Percentiles rank a stretch among this genome's conserved stretches.
phyloP scores from a whole-genome alignment of 2,888 invertebrate genomes.

The Tenthredo livida region DNA sequence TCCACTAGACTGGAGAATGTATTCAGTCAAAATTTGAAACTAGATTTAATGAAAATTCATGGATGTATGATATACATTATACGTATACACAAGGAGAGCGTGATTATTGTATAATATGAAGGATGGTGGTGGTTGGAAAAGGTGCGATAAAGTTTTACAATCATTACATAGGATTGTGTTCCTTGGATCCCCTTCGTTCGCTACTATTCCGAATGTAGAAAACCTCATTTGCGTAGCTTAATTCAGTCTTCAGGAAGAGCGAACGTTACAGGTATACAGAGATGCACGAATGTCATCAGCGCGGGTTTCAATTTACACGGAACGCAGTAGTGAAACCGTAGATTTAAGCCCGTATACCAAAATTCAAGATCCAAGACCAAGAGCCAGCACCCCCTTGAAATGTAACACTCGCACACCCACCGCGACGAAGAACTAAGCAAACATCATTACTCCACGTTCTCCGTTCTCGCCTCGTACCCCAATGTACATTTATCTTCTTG shows the following conservation, averaged over 20 bases:
- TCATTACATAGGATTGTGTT: not conserved
- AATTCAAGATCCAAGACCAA: conserved; percentile 19
- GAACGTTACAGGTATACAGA: conserved; percentile 21
- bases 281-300: conserved; percentile 67
- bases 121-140: not conserved
- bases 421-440: conserved; percentile 69
- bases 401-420: conserved; percentile 26
- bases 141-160: not conserved
- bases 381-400: not conserved
- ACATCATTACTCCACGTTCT: conserved; percentile 72
- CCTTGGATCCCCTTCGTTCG: conserved; percentile 53
- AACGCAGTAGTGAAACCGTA: not conserved
- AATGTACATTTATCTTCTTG: conserved; percentile 66
- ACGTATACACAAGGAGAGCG: not conserved
- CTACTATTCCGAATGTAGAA: conserved; percentile 60
- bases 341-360: conserved; percentile 16
- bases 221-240: conserved; percentile 76
- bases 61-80: not conserved
- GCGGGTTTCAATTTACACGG: conserved; percentile 74
- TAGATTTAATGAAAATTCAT: not conserved
- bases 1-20: not conserved
- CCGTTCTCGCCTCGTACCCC: conserved; percentile 56
- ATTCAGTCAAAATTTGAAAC: too few species aligned
- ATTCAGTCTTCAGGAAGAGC: conserved; percentile 64
- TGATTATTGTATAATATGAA: not conserved